Evolutionary conservation across 2,888 invertebrate genomes (phyloP).

Genomic region (Cinara cedri): DNA sequence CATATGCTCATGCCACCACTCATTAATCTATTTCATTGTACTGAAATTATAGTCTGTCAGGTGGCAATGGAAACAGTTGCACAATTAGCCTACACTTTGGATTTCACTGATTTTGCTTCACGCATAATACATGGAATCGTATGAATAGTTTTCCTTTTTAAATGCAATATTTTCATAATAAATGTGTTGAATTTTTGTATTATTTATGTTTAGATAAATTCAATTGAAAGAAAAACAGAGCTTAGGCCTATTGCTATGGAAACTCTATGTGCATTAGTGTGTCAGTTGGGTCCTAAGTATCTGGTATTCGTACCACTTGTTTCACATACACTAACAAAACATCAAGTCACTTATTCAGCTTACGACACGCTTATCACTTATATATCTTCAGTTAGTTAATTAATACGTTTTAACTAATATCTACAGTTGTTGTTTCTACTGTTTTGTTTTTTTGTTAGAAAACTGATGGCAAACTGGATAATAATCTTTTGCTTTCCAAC

Average conservation of each 20-base stretch:
- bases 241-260: slow-evolving; percentile 85
- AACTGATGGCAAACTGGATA: slow-evolving; percentile 42
- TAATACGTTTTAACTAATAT: slow-evolving; percentile 62
- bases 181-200: background rate
- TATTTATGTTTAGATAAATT: slow-evolving; percentile 72
- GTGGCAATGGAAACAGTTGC: slow-evolving; percentile 78
- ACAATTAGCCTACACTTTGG: slow-evolving; percentile 84
- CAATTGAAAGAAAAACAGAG: slow-evolving; percentile 80
- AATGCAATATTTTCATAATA: background rate
- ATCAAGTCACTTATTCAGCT: slow-evolving; percentile 76
- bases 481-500: slow-evolving; percentile 49
- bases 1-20: slow-evolving; percentile 95
- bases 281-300: slow-evolving; percentile 89
- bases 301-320: slow-evolving; percentile 91
- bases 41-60: slow-evolving; percentile 71
- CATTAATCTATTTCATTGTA: slow-evolving; percentile 82
- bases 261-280: slow-evolving; percentile 83
- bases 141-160: slow-evolving; percentile 11
- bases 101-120: slow-evolving; percentile 90
- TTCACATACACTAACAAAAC: slow-evolving; percentile 79
- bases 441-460: slow-evolving; percentile 31
- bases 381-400: slow-evolving; percentile 70
- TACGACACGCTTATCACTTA: slow-evolving; percentile 81
- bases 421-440: too few species aligned
- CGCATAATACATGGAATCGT: slow-evolving; percentile 89